These are phyloP conservation scores for Eucriotettix oculatus DNA, from an alignment of 2,888 invertebrate genomes.

Conservation along the genomic window DNA sequence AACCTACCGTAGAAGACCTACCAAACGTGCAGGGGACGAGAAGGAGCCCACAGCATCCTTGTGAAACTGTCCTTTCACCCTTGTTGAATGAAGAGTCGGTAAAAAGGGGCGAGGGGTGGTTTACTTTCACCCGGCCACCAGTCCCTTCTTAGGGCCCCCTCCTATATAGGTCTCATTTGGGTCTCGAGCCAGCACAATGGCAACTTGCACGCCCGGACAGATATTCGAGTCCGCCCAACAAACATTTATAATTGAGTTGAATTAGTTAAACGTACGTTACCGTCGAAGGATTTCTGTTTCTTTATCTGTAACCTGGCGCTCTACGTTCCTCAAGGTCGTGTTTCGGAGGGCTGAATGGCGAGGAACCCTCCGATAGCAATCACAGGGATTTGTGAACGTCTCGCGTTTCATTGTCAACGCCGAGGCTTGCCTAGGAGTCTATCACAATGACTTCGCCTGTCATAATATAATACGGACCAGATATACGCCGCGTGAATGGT, in stretches of 20 bases:
- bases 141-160: too few relatives aligned
- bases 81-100: not conserved
- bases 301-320: too few relatives aligned
- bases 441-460: too few relatives aligned
- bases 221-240: not conserved
- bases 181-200: not conserved
- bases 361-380: too few relatives aligned
- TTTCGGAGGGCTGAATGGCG: too few relatives aligned
- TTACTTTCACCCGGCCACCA: not conserved
- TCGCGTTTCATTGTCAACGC: too few relatives aligned
- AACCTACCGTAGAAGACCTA: not conserved
- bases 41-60: not conserved
- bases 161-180: not conserved
- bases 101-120: not conserved
- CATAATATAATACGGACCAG: too few relatives aligned
- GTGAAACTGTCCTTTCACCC: not conserved
- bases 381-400: too few relatives aligned
- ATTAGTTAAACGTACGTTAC: not conserved
- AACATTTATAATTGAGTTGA: conserved; percentile 4
- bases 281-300: not conserved
- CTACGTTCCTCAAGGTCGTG: too few relatives aligned
- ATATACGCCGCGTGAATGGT: too few relatives aligned
- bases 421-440: too few relatives aligned
- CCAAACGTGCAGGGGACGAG: not conserved
- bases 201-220: not conserved